phyloP scores from a whole-genome alignment of 2,797 vertebrate genomes.

The Lepus townsendii region DNA sequence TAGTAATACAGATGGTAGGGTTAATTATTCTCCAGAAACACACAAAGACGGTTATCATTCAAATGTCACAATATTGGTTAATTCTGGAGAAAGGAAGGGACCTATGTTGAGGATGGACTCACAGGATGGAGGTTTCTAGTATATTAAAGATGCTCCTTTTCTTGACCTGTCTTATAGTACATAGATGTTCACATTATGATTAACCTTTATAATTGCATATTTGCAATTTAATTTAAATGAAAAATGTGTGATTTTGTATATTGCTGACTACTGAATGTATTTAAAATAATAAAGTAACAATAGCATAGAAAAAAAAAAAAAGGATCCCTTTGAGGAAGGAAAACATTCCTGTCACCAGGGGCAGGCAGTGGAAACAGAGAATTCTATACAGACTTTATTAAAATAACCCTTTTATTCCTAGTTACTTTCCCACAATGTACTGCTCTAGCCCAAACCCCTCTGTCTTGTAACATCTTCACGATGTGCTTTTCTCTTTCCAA shows the following conservation, averaged over 20 bases:
- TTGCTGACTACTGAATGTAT: not conserved
- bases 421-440: not conserved
- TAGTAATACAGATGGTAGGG: not conserved
- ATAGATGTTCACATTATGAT: not conserved
- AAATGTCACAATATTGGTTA: not conserved
- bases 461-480: not conserved
- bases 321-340: not conserved
- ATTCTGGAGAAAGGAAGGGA: not conserved
- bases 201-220: conserved; percentile 1
- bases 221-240: not conserved
- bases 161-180: not conserved
- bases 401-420: not conserved
- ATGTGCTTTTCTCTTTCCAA: not conserved
- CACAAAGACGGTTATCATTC: not conserved
- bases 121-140: not conserved
- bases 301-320: conserved; percentile 58
- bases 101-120: not conserved
- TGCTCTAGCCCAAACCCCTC: not conserved
- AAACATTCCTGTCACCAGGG: not conserved
- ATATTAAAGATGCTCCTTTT: conserved; percentile 6
- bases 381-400: not conserved
- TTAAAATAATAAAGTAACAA: conserved; percentile 44
- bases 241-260: not conserved
- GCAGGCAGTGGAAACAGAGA: not conserved
- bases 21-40: not conserved